Percentiles rank a stretch among this genome's conserved stretches.
phyloP scores from a whole-genome alignment of 2,113 vertebrate genomes.

The Mesoclemmys tuberculata region DNA sequence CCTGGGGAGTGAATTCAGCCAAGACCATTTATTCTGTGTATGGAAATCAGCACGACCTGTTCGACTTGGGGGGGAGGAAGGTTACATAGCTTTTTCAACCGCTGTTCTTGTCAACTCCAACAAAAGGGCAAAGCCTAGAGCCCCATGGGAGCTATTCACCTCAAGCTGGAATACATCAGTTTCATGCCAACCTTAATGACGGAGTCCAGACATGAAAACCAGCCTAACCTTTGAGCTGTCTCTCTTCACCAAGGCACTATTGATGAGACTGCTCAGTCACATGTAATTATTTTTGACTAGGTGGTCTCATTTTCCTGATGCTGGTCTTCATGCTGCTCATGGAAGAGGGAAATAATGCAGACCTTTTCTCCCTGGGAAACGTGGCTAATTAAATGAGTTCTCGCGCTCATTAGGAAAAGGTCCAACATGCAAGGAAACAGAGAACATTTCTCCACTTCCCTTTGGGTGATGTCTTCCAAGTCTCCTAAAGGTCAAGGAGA shows the following conservation, averaged over 20 bases:
- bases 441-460: background rate
- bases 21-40: accelerated
- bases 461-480: constrained; percentile 33
- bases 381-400: constrained; percentile 37
- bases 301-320: background rate
- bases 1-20: accelerated
- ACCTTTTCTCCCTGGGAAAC: constrained; percentile 58
- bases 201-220: background rate
- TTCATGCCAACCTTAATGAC: constrained; percentile 11
- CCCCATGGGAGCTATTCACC: background rate
- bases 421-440: background rate
- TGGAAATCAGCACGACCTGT: background rate
- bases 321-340: background rate
- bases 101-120: background rate
- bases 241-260: background rate
- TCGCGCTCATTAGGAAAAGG: constrained; percentile 52
- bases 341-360: constrained; percentile 15
- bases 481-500: constrained; percentile 54
- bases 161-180: accelerated
- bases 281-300: constrained; percentile 2
- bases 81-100: background rate
- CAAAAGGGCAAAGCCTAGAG: background rate
- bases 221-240: background rate
- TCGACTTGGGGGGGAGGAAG: accelerated
- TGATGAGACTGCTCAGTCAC: background rate